Evolutionary conservation across 2,113 vertebrate genomes (phyloP).

Genomic region (Anser cygnoides): DNA sequence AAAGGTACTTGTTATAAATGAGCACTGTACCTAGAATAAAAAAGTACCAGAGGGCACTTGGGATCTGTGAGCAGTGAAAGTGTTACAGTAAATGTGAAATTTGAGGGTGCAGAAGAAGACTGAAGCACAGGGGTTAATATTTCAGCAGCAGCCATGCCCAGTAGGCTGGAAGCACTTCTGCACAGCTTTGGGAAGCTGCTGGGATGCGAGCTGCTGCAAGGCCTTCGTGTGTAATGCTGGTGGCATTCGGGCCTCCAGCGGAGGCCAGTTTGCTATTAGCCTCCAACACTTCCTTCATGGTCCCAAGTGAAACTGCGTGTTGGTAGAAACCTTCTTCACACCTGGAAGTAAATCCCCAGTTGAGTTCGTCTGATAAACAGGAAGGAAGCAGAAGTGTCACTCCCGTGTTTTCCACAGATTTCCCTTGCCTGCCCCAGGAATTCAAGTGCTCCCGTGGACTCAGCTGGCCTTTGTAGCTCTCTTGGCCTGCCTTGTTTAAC

Average conservation of each 20-base stretch:
- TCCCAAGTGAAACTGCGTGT: neutral
- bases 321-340: neutral
- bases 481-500: neutral
- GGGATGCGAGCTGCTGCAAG: rapidly evolving
- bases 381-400: neutral
- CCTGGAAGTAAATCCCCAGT: neutral
- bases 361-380: neutral
- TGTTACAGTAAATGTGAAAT: neutral
- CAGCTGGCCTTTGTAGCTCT: neutral
- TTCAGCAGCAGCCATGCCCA: rapidly evolving
- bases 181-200: neutral
- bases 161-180: neutral
- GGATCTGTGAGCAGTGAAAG: neutral
- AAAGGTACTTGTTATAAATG: neutral
- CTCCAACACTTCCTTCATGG: neutral
- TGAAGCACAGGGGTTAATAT: neutral
- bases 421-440: neutral
- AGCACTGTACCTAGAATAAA: rapidly evolving
- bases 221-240: rapidly evolving
- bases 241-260: neutral
- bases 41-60: neutral
- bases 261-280: rapidly evolving
- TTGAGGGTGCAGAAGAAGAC: neutral
- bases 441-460: neutral
- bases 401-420: neutral